Conservation (phyloP, 2,113 vertebrate species). For the Nothoprocta pentlandii region DNA sequence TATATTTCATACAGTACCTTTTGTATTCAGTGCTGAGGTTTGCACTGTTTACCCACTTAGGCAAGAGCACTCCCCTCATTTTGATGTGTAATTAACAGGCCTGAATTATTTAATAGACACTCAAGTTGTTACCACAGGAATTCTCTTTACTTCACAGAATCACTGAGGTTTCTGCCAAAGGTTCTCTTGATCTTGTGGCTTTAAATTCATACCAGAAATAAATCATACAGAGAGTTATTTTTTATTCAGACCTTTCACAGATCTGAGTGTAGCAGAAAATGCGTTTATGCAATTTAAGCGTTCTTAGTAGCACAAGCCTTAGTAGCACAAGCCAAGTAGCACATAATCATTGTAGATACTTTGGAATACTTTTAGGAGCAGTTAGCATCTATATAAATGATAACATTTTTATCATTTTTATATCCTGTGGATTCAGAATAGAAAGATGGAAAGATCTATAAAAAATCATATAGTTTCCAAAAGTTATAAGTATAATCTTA, state of each 20-base stretch:
- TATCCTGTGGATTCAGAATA: neutral
- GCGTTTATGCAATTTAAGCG: neutral
- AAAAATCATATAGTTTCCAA: neutral
- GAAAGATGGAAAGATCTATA: neutral
- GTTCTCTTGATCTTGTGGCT: neutral
- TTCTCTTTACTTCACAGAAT: neutral
- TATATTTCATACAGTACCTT: neutral
- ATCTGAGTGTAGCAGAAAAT: neutral
- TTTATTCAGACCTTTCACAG: neutral
- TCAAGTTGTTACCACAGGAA: neutral
- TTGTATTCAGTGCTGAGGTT: neutral
- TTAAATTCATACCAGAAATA: neutral
- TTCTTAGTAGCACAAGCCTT: neutral
- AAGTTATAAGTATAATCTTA: rapidly evolving
- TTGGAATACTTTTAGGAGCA: neutral
- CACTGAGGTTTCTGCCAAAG: neutral
- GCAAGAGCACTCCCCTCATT: neutral
- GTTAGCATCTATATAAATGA: neutral
- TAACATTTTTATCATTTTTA: rapidly evolving
- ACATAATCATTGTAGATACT: neutral
- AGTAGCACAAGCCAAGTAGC: too few species aligned
- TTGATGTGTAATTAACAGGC: neutral
- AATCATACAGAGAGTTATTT: neutral
- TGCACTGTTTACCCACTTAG: neutral
- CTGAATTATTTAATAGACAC: neutral